phyloP scores from a whole-genome alignment of 2,113 vertebrate genomes.

The Oplegnathus fasciatus region DNA sequence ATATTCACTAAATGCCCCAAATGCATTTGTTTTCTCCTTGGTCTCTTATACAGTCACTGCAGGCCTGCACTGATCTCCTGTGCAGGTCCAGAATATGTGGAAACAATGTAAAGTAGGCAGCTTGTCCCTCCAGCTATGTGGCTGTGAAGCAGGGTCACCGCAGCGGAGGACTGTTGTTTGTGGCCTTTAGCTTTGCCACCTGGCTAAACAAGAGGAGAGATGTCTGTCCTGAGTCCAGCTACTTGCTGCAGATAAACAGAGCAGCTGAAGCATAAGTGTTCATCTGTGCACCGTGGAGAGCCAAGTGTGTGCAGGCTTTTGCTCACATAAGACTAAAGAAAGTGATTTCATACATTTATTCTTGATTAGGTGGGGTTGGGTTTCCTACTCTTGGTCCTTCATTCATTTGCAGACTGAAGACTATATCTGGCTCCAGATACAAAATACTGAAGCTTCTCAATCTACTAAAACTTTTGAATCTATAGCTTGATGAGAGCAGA shows the following conservation, averaged over 20 bases:
- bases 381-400: neutral
- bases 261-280: constrained; percentile 1
- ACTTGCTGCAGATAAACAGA: constrained; percentile 31
- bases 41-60: neutral
- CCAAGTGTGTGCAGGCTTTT: neutral
- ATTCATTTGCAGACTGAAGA: neutral
- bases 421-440: too few species aligned
- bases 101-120: constrained; percentile 69
- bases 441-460: neutral
- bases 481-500: neutral
- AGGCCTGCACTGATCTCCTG: constrained; percentile 13
- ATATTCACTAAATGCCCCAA: neutral
- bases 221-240: neutral
- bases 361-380: neutral
- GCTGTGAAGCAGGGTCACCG: constrained; percentile 48
- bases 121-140: constrained; percentile 47
- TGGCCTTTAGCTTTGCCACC: constrained; percentile 76
- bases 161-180: constrained; percentile 24
- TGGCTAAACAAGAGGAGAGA: constrained; percentile 61
- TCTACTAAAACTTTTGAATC: neutral
- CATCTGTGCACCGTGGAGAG: neutral
- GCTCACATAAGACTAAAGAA: neutral
- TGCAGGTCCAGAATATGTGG: constrained; percentile 45
- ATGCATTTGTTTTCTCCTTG: neutral
- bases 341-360: neutral